Conservation (phyloP, 2,113 vertebrate species). For the Tychaedon coryphoeus region DNA sequence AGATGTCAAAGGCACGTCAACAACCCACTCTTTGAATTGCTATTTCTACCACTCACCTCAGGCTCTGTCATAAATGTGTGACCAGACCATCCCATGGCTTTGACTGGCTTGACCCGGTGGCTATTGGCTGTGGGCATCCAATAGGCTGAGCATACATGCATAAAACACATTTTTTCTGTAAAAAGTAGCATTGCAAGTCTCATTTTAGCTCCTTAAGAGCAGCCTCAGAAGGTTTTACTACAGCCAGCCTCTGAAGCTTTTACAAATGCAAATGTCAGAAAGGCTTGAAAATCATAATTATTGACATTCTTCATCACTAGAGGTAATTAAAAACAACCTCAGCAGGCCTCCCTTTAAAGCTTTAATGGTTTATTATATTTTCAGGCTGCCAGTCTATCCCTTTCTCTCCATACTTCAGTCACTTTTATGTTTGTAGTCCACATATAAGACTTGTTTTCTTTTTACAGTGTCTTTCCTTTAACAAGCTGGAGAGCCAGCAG, state of each 20-base stretch:
- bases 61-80: not conserved
- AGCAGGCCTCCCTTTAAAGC: slow-evolving; percentile 18
- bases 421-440: slow-evolving; percentile 26
- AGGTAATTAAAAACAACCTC: slow-evolving; percentile 47
- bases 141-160: not conserved
- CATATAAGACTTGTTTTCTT: not conserved
- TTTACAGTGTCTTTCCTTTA: slow-evolving; percentile 14
- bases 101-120: not conserved
- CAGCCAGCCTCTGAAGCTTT: not conserved
- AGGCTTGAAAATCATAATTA: slow-evolving; percentile 35
- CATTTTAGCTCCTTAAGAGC: not conserved
- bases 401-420: slow-evolving; percentile 31
- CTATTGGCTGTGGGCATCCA: not conserved
- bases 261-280: not conserved
- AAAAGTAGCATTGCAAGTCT: not conserved
- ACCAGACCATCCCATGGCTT: not conserved
- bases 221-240: not conserved
- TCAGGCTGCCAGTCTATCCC: slow-evolving; percentile 13
- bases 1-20: not conserved
- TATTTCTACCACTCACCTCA: not conserved
- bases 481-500: slow-evolving; percentile 39
- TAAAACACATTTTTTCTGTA: not conserved
- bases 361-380: slow-evolving; percentile 53
- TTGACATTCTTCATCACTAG: slow-evolving; percentile 33
- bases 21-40: not conserved